Percentiles rank a stretch among this genome's conserved stretches.
Evolutionary conservation across 2,113 vertebrate genomes (phyloP).

Genomic region (Pogonocichla stellata): DNA sequence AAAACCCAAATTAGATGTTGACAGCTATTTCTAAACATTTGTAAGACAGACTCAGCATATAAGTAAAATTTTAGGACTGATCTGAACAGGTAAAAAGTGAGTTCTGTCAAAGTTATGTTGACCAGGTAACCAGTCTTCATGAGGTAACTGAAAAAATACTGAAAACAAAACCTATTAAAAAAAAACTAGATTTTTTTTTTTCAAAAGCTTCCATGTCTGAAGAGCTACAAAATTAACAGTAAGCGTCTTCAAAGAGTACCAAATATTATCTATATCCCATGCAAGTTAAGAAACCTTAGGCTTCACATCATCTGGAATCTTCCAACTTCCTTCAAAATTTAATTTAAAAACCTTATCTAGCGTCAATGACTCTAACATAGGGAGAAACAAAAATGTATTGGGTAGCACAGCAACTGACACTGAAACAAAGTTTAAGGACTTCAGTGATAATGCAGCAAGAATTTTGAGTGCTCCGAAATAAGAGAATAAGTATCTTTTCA

Average conservation of each 20-base stretch:
- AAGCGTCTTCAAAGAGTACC: background rate
- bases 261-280: background rate
- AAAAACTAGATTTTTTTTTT: background rate
- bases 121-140: background rate
- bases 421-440: background rate
- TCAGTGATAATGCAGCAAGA: background rate
- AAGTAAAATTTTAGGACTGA: background rate
- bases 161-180: background rate
- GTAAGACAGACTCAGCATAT: background rate
- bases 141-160: background rate
- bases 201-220: background rate
- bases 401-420: background rate
- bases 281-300: background rate
- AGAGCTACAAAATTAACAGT: background rate
- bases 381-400: background rate
- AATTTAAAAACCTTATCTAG: background rate
- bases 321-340: background rate
- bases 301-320: background rate
- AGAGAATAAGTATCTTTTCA: background rate
- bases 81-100: background rate
- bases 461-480: background rate
- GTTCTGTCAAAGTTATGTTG: background rate
- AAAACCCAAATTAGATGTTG: constrained; percentile 30
- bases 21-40: background rate
- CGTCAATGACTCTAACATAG: background rate